These are phyloP conservation scores for Augiades crinisus DNA, from an alignment of 2,888 invertebrate genomes.

Conservation along the genomic window DNA sequence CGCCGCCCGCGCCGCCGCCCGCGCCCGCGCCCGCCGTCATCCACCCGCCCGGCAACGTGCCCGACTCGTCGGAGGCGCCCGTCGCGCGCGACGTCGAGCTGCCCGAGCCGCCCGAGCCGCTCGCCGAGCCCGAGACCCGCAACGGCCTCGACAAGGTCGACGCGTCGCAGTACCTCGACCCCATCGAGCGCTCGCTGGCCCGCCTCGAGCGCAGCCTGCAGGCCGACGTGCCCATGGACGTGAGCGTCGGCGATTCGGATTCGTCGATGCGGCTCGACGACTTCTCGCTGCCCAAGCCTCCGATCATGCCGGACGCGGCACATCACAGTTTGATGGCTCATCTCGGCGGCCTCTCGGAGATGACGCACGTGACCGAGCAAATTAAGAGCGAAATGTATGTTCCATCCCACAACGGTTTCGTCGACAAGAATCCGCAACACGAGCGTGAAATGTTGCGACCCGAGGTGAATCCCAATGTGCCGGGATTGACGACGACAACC, in stretches of 20 bases:
- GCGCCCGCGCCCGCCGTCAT: constrained; percentile 22
- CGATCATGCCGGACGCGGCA: constrained; percentile 56
- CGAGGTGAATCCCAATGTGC: constrained; percentile 51
- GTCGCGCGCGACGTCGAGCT: constrained; percentile 52
- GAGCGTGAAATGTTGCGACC: constrained; percentile 58
- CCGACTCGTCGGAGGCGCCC: constrained; percentile 46
- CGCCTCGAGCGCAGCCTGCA: constrained; percentile 84
- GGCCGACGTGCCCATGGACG: constrained; percentile 79
- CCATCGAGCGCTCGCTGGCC: constrained; percentile 86
- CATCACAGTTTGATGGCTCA: constrained; percentile 74
- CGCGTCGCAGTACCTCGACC: constrained; percentile 79
- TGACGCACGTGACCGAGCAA: constrained; percentile 61
- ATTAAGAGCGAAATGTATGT: constrained; percentile 64
- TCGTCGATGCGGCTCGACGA: constrained; percentile 74
- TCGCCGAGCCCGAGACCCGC: constrained; percentile 55
- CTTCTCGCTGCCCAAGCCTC: constrained; percentile 66
- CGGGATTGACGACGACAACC: constrained; percentile 61
- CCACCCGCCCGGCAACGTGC: constrained; percentile 28
- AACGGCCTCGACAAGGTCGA: constrained; percentile 72
- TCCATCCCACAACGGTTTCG: constrained; percentile 67
- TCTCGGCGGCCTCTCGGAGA: constrained; percentile 63
- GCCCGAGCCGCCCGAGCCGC: constrained; percentile 41
- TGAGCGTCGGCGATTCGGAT: constrained; percentile 70
- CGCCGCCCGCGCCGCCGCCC: constrained; percentile 27
- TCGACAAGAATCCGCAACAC: constrained; percentile 57